phyloP scores from a whole-genome alignment of 2,888 invertebrate genomes.

The Aleiodes leptofemur region DNA sequence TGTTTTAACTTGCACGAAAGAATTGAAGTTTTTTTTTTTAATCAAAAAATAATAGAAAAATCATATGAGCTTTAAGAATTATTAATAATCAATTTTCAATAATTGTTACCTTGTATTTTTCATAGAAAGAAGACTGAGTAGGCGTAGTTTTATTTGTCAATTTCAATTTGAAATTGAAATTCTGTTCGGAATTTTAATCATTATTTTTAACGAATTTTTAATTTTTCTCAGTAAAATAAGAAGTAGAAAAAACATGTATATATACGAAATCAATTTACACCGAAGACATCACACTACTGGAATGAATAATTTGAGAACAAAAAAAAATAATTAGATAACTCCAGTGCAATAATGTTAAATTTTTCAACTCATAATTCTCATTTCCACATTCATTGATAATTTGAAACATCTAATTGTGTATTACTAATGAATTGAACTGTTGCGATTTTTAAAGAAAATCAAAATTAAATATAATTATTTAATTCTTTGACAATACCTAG shows the following conservation, averaged over 20 bases:
- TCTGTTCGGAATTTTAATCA: background rate
- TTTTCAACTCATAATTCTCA: no score
- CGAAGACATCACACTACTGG: no score
- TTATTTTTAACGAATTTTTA: background rate
- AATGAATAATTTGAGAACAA: no score
- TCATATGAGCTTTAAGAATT: slow-evolving; percentile 12
- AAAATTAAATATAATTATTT: no score
- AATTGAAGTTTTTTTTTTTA: background rate
- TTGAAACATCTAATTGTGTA: no score
- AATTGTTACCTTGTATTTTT: slow-evolving; percentile 28
- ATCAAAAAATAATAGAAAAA: background rate
- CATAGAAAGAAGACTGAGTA: slow-evolving; percentile 31
- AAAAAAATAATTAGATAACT: no score
- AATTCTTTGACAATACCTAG: no score
- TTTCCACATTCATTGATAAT: no score
- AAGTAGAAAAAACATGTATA: background rate
- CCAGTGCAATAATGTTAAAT: no score
- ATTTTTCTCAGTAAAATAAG: background rate
- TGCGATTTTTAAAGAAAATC: no score
- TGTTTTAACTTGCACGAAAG: background rate
- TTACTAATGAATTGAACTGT: no score
- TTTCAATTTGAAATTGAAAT: background rate
- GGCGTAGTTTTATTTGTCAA: slow-evolving; percentile 18
- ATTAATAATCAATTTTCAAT: slow-evolving; percentile 7
- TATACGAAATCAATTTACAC: background rate